Evolutionary conservation across 2,888 invertebrate genomes (phyloP).

Genomic region (Drosophila mercatorum): DNA sequence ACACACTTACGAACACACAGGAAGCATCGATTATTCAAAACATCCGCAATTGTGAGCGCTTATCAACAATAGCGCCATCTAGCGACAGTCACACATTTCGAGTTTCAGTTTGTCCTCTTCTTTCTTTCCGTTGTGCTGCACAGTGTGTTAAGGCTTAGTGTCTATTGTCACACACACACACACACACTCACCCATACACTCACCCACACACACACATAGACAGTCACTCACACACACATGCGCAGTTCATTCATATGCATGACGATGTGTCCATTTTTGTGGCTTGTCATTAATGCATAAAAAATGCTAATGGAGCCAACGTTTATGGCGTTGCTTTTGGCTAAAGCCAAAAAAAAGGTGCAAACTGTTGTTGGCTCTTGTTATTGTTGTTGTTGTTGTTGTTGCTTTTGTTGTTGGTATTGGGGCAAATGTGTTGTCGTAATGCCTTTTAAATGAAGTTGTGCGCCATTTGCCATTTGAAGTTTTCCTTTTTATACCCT

Average conservation of each 20-base stretch:
- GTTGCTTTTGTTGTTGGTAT: constrained; percentile 19
- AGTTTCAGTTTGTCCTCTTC: constrained; percentile 24
- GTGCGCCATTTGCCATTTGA: constrained; percentile 78
- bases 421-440: constrained; percentile 68
- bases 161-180: constrained; percentile 65
- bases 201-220: constrained; percentile 30
- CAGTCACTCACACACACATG: constrained; percentile 22
- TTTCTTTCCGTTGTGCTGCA: constrained; percentile 34
- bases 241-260: constrained; percentile 72
- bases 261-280: constrained; percentile 79
- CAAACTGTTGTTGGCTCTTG: constrained; percentile 63
- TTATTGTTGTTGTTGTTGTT: constrained; percentile 40
- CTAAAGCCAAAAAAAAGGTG: constrained; percentile 61
- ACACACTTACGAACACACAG: constrained; percentile 28
- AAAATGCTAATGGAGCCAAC: constrained; percentile 74
- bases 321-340: constrained; percentile 68
- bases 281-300: constrained; percentile 79
- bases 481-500: constrained; percentile 60
- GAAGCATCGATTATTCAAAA: constrained; percentile 79
- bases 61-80: constrained; percentile 76
- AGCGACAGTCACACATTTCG: constrained; percentile 53
- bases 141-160: constrained; percentile 67
- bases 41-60: constrained; percentile 74
- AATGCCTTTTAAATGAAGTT: constrained; percentile 78
- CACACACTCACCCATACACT: constrained; percentile 7